A percentile compares a stretch with the other conserved stretches of the same genome.
Evolutionary conservation across 2,888 invertebrate genomes (phyloP).

Genomic region (Automeris io): DNA sequence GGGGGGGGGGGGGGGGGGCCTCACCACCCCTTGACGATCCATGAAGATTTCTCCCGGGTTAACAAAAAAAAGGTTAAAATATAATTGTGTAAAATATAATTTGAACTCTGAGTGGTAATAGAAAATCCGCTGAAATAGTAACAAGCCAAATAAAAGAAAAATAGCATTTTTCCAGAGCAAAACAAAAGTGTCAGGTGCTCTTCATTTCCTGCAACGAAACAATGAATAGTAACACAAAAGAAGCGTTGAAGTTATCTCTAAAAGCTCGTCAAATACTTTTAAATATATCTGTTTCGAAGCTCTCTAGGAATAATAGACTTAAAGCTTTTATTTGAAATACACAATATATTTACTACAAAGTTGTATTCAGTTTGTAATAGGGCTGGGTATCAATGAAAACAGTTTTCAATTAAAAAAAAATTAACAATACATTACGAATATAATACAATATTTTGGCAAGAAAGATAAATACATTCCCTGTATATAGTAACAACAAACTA

Average conservation of each 20-base stretch:
- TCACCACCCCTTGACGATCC: too few relatives aligned
- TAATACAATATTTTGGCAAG: too few relatives aligned
- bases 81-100: too few relatives aligned
- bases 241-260: slow-evolving; percentile 63
- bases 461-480: too few relatives aligned
- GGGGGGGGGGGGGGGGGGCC: too few relatives aligned
- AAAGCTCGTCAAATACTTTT: slow-evolving; percentile 64
- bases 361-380: slow-evolving; percentile 18
- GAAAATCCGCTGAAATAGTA: not conserved
- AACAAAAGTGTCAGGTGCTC: slow-evolving; percentile 38
- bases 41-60: too few relatives aligned
- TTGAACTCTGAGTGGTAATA: too few relatives aligned
- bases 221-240: slow-evolving; percentile 65
- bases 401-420: slow-evolving; percentile 5
- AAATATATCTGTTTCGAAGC: slow-evolving; percentile 42
- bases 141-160: slow-evolving; percentile 22
- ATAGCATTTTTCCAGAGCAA: slow-evolving; percentile 35
- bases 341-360: slow-evolving; percentile 11
- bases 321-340: slow-evolving; percentile 22
- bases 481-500: too few relatives aligned
- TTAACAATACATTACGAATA: too few relatives aligned
- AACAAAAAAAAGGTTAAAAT: too few relatives aligned
- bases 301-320: slow-evolving; percentile 23
- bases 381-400: not conserved
- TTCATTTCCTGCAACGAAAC: slow-evolving; percentile 45